Percentiles rank a stretch among this genome's conserved stretches.
Conservation (phyloP, 2,797 vertebrate species). For the Tragelaphus eurycerus region DNA sequence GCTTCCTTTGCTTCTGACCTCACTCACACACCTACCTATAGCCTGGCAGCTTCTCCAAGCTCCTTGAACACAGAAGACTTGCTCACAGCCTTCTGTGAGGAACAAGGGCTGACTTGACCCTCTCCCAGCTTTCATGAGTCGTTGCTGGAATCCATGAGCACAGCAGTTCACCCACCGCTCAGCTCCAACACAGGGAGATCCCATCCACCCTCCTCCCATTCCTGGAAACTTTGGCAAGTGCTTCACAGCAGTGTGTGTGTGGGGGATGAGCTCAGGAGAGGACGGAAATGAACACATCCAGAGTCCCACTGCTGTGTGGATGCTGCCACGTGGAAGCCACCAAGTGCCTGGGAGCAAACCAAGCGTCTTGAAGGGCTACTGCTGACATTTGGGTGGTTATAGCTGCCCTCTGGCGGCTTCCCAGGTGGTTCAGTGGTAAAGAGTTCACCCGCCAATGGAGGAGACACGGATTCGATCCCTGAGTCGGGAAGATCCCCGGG, state of each 20-base stretch:
- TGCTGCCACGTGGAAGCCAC: background rate
- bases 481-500: background rate
- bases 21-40: accelerated
- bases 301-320: background rate
- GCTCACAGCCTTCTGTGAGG: background rate
- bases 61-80: accelerated
- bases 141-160: background rate
- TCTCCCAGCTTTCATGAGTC: background rate
- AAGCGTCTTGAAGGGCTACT: background rate
- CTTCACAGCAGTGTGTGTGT: accelerated
- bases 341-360: background rate
- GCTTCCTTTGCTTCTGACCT: too few relatives aligned
- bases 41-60: too few relatives aligned
- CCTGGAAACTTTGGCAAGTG: background rate
- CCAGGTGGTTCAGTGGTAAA: background rate
- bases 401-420: background rate
- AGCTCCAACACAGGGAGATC: background rate
- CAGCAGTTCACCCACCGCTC: background rate
- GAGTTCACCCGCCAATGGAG: background rate
- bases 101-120: background rate
- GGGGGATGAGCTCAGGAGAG: background rate
- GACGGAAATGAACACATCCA: accelerated
- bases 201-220: background rate
- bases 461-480: background rate
- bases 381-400: background rate